Base-by-base conservation (phyloP, 1,140 invertebrate genomes). In the Hirudo medicinalis region DNA sequence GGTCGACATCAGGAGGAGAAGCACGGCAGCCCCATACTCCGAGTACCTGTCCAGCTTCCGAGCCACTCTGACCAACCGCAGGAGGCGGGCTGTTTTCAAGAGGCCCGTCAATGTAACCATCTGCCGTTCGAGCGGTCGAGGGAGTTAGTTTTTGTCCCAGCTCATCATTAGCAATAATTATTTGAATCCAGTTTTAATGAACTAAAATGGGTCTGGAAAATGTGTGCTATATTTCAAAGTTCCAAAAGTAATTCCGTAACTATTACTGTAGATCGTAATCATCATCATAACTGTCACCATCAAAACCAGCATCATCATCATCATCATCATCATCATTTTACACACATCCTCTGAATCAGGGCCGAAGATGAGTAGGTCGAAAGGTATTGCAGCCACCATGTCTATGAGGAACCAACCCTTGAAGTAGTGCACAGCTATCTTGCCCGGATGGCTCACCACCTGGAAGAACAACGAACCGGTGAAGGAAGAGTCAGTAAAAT, bases 351-450 rank as follows among this genome's bases (percentile, higher is more conserved):
- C 94, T 70, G 92, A 94, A 81, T 97, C 90, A 78, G 91, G 92
- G 71, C 91, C 91, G 82, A 96, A 92, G 76, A 99, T 87, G 60
- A 99, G 86, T 69, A 98, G 87, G 83, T 99, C 95, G 84, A 98
- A 98, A 57, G 95, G 96, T 78, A 98, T 97, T 76, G 95, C 95
- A 54, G 94, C 95, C 71, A 98, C 93, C 75, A 99, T 86, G 83
- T 99, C 96, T 78, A 99, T 98, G 77, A 97, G 85, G 84, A 99
- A 99, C 96, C 95, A 99, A 75, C 95, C 94, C 81, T 91, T 90
- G 72, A 99, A 87, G 83, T 99, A 99, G 84, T 99, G 94, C 76
- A 96, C 88, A 75, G 95, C 95, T 80, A 99, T 98, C 82, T 95
- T 92, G 72, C 89, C 90, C 60, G 95, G 94, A 85, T 97, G 91